Percentiles rank a stretch among this genome's conserved stretches.
Conservation (phyloP, 2,888 invertebrate species). For the Drosophila subquinaria region DNA sequence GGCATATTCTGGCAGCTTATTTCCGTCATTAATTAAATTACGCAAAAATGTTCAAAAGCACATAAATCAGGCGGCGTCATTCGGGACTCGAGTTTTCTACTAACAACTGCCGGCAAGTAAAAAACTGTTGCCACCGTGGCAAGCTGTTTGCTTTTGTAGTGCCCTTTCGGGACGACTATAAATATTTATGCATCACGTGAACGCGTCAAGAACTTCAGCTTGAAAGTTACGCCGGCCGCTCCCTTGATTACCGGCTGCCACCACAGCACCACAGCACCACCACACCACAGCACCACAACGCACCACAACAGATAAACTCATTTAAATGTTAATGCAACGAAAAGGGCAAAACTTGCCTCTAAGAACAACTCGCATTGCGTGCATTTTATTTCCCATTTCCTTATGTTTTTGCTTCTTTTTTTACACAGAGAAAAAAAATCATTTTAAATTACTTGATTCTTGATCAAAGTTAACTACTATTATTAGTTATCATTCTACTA, state of each 20-base stretch:
- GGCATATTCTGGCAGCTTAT: conserved; percentile 67
- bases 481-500: no score
- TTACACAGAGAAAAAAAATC: no score
- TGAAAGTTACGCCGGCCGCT: conserved; percentile 11
- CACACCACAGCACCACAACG: conserved; percentile 7
- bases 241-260: conserved; percentile 20
- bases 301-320: conserved; percentile 73
- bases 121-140: conserved; percentile 40
- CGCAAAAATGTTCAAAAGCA: conserved; percentile 80
- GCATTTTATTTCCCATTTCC: conserved; percentile 67
- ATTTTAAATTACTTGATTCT: no score
- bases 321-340: conserved; percentile 80
- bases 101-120: neutral
- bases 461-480: no score
- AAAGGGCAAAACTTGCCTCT: conserved; percentile 49
- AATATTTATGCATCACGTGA: conserved; percentile 64
- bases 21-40: conserved; percentile 82
- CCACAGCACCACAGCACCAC: neutral
- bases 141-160: conserved; percentile 64
- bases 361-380: conserved; percentile 52
- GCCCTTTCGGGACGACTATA: conserved; percentile 69
- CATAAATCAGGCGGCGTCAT: conserved; percentile 79
- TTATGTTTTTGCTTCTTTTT: neutral
- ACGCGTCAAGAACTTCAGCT: conserved; percentile 19
- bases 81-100: conserved; percentile 42